phyloP scores from a whole-genome alignment of 1,140 invertebrate genomes.

The Stegodyphus mimosarum region DNA sequence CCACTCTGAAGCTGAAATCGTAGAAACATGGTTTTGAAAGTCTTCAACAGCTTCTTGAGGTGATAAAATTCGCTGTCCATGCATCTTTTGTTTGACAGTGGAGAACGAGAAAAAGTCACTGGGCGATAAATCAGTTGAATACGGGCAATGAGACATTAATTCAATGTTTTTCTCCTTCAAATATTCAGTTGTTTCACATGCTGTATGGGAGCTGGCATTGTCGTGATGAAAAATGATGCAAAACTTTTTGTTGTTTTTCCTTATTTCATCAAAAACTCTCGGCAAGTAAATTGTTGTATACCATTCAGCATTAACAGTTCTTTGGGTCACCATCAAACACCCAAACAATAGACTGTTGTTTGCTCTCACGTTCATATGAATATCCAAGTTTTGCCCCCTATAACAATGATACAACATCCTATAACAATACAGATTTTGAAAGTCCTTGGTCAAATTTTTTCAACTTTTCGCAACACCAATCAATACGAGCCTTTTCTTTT shows the following conservation, averaged over 20 bases:
- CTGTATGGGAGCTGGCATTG: slow-evolving; percentile 4
- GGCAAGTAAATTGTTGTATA: slow-evolving; percentile 61
- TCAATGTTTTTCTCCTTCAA: slow-evolving; percentile 2
- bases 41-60: neutral
- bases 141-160: neutral
- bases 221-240: neutral
- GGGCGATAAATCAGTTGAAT: too few relatives aligned
- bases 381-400: slow-evolving; percentile 57
- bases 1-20: neutral
- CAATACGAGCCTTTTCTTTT: neutral
- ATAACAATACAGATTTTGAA: slow-evolving; percentile 56
- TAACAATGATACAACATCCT: slow-evolving; percentile 14
- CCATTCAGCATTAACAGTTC: slow-evolving; percentile 64
- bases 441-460: neutral
- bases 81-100: neutral
- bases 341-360: slow-evolving; percentile 62
- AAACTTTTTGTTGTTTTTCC: neutral
- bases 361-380: slow-evolving; percentile 51
- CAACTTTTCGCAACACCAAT: neutral
- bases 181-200: neutral
- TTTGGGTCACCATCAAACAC: slow-evolving; percentile 66
- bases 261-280: slow-evolving; percentile 2
- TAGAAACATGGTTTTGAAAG: slow-evolving; percentile 13
- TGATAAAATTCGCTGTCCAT: neutral
- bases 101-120: slow-evolving; percentile 1